Evolutionary conservation across 2,888 invertebrate species (phyloP), one percentile per base, ranked within the genome.

Genomic region (Lasioglossum calceatum): DNA sequence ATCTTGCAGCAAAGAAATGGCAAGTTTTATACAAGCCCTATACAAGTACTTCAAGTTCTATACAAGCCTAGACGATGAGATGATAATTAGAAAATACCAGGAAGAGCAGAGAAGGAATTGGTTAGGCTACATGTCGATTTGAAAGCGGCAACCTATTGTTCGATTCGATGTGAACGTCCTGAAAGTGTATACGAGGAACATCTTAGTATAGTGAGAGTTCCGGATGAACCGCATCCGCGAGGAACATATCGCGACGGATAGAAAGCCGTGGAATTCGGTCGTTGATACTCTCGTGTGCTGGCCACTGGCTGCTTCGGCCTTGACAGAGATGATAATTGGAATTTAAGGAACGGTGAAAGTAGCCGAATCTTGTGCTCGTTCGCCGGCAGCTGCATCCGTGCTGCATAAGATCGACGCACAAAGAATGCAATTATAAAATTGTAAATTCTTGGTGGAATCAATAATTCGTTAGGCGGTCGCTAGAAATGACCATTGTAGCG

Each of bases 311-410:
- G 8, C 39, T 32, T 44, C 39, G 80, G 77, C 87, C 84, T 88
- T 88, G 87, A 76, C 78, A 80, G 78, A 75, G 61, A 81, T 72
- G 71, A 82, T 47, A 84, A 87, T 87, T 78, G 72, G 80, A 84
- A 80, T 82, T 67, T 82, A 61, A 87, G 72, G 79, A 81, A 82
- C 77, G 84, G 87, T 88, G 87, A 88, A 88, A 88, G 87, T 80
- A 71, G 73, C 73, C 76, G 70, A 58, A 70, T 74, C 77, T 72
- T n/a, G 61, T 50, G n/a, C 70, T 54, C 61, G 64, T 39, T 32
- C 19, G 19, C 27, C 14, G 14, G n/a, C 61, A 61, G 61, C 61
- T 27, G 61, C 14, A 27, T 4, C 61, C 4, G 12, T 5, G 61
- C 50, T 23, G 23, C 54, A 54, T 2, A 54, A 23, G 8, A 27